Evolutionary conservation across 2,888 invertebrate genomes (phyloP).

Genomic region (Erynnis tages): DNA sequence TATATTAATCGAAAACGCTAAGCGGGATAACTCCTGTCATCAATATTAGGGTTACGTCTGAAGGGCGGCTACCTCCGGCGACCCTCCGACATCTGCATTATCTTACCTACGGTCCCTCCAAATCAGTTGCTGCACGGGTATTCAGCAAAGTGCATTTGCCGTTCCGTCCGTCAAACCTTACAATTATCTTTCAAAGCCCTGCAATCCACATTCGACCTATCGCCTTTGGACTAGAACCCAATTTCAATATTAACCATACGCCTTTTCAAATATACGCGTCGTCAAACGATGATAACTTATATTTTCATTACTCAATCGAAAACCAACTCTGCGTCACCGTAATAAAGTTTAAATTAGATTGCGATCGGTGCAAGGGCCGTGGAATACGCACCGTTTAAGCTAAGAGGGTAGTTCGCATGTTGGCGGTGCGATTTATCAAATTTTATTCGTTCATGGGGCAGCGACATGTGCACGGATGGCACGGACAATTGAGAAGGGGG

Average conservation of each 20-base stretch:
- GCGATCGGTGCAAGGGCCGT: conserved; percentile 34
- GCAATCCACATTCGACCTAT: conserved; percentile 40
- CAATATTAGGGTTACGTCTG: conserved; percentile 49
- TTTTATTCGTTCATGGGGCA: conserved; percentile 72
- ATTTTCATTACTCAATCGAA: conserved; percentile 35
- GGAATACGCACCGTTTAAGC: conserved; percentile 67
- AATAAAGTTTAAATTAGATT: conserved; percentile 40
- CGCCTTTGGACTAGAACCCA: conserved; percentile 31
- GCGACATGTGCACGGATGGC: conserved; percentile 75
- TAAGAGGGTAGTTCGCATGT: conserved; percentile 80
- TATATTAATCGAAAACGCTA: conserved; percentile 73
- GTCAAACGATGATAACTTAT: conserved; percentile 66
- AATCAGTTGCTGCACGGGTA: conserved; percentile 70
- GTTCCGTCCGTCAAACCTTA: conserved; percentile 66
- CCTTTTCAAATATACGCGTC: conserved; percentile 40
- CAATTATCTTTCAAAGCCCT: conserved; percentile 45
- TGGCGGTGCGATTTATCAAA: conserved; percentile 79
- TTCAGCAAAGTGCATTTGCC: conserved; percentile 76
- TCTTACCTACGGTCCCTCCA: conserved; percentile 71
- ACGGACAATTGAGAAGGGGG: conserved; percentile 61
- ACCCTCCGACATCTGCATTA: conserved; percentile 72
- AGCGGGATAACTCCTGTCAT: conserved; percentile 70
- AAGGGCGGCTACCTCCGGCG: conserved; percentile 38
- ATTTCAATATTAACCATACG: conserved; percentile 31
- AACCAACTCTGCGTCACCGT: conserved; percentile 32